phyloP scores from a whole-genome alignment of 30 jellyfish, hydroid and myxozoan genomes.

The Mastigias papua region DNA sequence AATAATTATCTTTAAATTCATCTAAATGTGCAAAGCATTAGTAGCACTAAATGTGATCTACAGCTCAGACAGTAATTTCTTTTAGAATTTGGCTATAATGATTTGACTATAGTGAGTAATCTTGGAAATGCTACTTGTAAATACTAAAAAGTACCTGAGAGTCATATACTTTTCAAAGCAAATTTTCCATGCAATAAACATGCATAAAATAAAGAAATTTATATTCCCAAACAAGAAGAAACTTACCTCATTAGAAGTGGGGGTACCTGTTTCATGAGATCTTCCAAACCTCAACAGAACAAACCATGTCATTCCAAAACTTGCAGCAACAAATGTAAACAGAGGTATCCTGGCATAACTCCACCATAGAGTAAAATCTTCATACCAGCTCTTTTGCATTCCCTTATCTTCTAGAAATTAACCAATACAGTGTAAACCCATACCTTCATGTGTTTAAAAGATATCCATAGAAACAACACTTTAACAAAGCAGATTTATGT shows the following conservation, averaged over 20 bases:
- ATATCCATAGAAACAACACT: too few species aligned
- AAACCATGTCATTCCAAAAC: conserved; percentile 89
- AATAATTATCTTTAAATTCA: too few species aligned
- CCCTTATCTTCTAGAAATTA: background rate
- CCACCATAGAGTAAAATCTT: conserved; percentile 97
- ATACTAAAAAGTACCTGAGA: background rate
- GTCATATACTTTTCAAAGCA: background rate
- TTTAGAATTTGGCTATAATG: too few species aligned
- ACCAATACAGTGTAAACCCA: too few species aligned
- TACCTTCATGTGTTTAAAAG: too few species aligned
- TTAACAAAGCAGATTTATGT: too few species aligned
- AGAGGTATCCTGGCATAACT: conserved; percentile 91
- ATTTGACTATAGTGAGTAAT: too few species aligned
- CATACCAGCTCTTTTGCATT: conserved; percentile 51
- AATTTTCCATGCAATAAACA: background rate
- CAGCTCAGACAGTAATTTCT: too few species aligned
- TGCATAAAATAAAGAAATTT: too few species aligned
- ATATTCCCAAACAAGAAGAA: background rate
- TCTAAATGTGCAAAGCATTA: too few species aligned
- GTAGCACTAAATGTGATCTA: too few species aligned
- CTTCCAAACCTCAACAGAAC: conserved; percentile 32
- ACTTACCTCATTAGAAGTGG: background rate
- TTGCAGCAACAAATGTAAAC: conserved; percentile 83
- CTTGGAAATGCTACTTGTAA: background rate
- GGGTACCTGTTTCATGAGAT: background rate